Base-by-base conservation (phyloP, 2,797 vertebrate species). In the Siniperca undulata region DNA sequence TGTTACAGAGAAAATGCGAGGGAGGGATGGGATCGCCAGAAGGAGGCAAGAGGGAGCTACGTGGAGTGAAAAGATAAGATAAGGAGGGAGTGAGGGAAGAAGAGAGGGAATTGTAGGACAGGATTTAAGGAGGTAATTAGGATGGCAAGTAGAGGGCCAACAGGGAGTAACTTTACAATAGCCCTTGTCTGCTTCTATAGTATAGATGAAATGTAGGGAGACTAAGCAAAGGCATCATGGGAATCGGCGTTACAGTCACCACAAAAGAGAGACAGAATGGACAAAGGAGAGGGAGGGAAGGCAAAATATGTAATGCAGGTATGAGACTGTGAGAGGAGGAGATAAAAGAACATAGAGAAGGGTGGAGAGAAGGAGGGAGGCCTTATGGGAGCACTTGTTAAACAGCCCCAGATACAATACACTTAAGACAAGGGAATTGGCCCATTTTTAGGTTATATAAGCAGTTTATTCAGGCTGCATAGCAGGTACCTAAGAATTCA, bases 91-190 rank as follows among this genome's bases (percentile, higher is more conserved):
- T 52, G 58, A 75, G 65, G 22, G 34, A 78, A 48, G 77, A 68
- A 61, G 53, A 27, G 44, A 38, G 56, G 76, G 73, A 68, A 74
- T 59, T 74, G 77, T 70, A 71, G 46, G 66, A 77, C 9, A 27
- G 36, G 75, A 80, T 87, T 74, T 76, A 85, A 80, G 58, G 70
- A 77, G 60, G 82, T 89, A 93, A 92, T 73, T 90, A 89, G 74
- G 66, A 61, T 42, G 58, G 58, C 78, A 83, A 80, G 81, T 65
- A 62, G 40, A 58, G 22, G 74, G 74, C 80, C 82, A 71, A 44
- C 6, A n/a, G 80, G 78, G 86, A 89, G 55, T 50, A 70, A 75
- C 46, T 78, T 81, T 53, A 89, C 88, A 88, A 89, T 81, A 70
- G 69, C 74, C 27, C 53, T 68, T 80, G 77, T 81, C 78, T 67